These are phyloP conservation scores for Plecturocebus donacophilus DNA, from an alignment of 2,113 vertebrate species.

Conservation along the genomic window DNA sequence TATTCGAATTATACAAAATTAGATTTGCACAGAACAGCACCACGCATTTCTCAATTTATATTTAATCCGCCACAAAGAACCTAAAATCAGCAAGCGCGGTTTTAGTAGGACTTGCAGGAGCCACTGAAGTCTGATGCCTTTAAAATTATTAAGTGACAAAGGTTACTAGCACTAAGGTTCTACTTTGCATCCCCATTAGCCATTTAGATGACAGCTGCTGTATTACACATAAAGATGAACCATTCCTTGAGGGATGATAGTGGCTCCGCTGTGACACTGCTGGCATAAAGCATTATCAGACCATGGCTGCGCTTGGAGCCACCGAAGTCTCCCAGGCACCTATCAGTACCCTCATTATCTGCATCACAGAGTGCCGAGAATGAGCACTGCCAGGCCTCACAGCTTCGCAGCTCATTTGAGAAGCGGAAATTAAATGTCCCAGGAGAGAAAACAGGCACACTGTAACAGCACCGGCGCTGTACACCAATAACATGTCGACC, in stretches of 20 bases:
- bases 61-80: slow-evolving; percentile 78
- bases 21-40: slow-evolving; percentile 80
- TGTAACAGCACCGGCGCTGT: slow-evolving; percentile 84
- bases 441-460: slow-evolving; percentile 89
- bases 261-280: slow-evolving; percentile 89
- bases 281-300: slow-evolving; percentile 93
- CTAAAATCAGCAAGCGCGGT: slow-evolving; percentile 60
- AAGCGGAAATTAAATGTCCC: slow-evolving; percentile 96
- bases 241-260: slow-evolving; percentile 90
- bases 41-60: slow-evolving; percentile 82
- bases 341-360: slow-evolving; percentile 98
- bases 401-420: slow-evolving; percentile 93
- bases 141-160: slow-evolving; percentile 90
- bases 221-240: slow-evolving; percentile 90
- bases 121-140: slow-evolving; percentile 85
- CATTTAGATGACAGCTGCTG: slow-evolving; percentile 93
- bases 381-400: slow-evolving; percentile 90
- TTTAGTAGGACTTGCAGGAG: slow-evolving; percentile 80
- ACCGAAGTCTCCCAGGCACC: slow-evolving; percentile 95
- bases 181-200: slow-evolving; percentile 89
- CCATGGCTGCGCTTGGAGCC: slow-evolving; percentile 94
- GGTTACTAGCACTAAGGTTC: slow-evolving; percentile 87
- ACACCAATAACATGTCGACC: slow-evolving; percentile 87
- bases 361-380: slow-evolving; percentile 91
- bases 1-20: slow-evolving; percentile 86